A percentile compares a stretch with the other conserved stretches of the same genome.
These are phyloP conservation scores for Notospermus geniculatus DNA, from an alignment of 1,140 invertebrate genomes.

Conservation along the genomic window DNA sequence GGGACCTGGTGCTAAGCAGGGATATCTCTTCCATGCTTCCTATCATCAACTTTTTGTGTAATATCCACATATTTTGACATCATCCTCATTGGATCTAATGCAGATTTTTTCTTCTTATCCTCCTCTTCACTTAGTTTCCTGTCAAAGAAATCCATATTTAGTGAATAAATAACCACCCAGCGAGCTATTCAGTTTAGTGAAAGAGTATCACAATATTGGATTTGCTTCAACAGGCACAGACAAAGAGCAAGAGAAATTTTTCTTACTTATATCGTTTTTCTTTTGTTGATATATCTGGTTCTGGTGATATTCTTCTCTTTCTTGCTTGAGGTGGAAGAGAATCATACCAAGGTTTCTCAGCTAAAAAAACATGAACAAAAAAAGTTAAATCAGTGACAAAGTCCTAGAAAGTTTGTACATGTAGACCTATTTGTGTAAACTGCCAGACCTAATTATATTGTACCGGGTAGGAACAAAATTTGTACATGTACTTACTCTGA, in stretches of 20 bases:
- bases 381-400: slow-evolving; percentile 18
- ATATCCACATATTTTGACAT: slow-evolving; percentile 64
- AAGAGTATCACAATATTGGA: too few species aligned
- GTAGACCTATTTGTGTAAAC: slow-evolving; percentile 9
- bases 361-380: slow-evolving; percentile 37
- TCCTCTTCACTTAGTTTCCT: slow-evolving; percentile 18
- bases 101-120: slow-evolving; percentile 23
- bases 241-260: too few species aligned
- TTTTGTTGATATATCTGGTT: neutral
- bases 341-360: slow-evolving; percentile 77
- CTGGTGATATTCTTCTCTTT: slow-evolving; percentile 1
- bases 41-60: slow-evolving; percentile 39
- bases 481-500: slow-evolving; percentile 23
- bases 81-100: slow-evolving; percentile 70
- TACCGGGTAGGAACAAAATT: slow-evolving; percentile 10
- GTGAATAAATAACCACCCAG: too few species aligned
- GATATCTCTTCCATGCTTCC: slow-evolving; percentile 44
- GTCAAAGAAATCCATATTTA: too few species aligned
- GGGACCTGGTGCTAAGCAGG: too few species aligned
- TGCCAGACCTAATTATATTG: slow-evolving; percentile 8
- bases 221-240: too few species aligned
- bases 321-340: slow-evolving; percentile 1
- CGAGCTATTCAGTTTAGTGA: too few species aligned
- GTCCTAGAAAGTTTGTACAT: slow-evolving; percentile 12
- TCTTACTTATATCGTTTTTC: too few species aligned